phyloP scores from a whole-genome alignment of 2,888 invertebrate genomes.

The Drosophila nigricruria region DNA sequence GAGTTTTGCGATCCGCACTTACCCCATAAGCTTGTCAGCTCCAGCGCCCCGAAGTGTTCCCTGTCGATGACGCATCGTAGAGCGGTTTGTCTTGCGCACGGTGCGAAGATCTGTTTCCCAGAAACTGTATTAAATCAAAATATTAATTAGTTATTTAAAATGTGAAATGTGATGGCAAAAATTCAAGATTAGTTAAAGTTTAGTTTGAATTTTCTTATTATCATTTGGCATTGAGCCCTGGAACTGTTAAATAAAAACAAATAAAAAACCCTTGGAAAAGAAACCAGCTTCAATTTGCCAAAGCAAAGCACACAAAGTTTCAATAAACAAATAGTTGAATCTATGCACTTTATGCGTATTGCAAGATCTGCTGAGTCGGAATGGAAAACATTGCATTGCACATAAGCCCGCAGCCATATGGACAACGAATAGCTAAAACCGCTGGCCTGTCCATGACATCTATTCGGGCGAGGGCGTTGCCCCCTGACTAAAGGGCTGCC shows the following conservation, averaged over 20 bases:
- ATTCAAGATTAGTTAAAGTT: background rate
- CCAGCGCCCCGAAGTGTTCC: slow-evolving; percentile 49
- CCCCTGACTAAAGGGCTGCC: slow-evolving; percentile 5
- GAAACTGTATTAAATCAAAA: slow-evolving; percentile 85
- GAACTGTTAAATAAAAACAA: background rate
- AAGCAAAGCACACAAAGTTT: slow-evolving; percentile 45
- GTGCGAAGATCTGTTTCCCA: slow-evolving; percentile 93
- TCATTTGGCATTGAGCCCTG: background rate
- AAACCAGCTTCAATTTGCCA: slow-evolving; percentile 45
- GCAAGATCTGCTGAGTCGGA: slow-evolving; percentile 35
- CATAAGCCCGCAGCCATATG: slow-evolving; percentile 25
- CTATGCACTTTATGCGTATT: slow-evolving; percentile 67
- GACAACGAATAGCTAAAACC: slow-evolving; percentile 6
- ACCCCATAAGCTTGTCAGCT: slow-evolving; percentile 62
- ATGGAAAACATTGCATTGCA: slow-evolving; percentile 28
- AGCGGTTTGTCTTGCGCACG: slow-evolving; percentile 89
- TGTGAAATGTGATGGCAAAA: background rate
- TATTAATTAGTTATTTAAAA: background rate
- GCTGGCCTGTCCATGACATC: slow-evolving; percentile 24
- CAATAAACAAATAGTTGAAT: slow-evolving; percentile 70
- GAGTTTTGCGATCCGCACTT: slow-evolving; percentile 36
- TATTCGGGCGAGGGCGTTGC: slow-evolving; percentile 37
- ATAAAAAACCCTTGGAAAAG: background rate
- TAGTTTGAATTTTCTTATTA: background rate
- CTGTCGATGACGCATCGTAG: slow-evolving; percentile 85